Conservation (phyloP, 2,888 invertebrate species). For the Drosophila eohydei region DNA sequence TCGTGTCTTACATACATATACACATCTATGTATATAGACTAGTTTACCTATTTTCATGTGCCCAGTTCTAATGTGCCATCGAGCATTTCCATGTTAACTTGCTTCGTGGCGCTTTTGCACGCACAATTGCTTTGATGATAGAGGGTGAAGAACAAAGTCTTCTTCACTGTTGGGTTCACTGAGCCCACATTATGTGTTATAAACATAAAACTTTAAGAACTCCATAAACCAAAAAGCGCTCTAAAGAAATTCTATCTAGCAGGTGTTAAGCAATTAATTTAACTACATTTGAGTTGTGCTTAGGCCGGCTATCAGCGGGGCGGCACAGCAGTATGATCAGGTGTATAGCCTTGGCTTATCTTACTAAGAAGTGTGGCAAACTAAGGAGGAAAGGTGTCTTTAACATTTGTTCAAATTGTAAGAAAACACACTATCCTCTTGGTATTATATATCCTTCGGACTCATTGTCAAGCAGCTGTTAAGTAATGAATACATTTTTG, state of each 20-base stretch:
- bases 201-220: constrained; percentile 5
- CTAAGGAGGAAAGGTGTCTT: neutral
- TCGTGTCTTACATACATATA: constrained; percentile 54
- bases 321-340: neutral
- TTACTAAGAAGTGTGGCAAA: neutral
- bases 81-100: constrained; percentile 17
- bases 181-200: constrained; percentile 17
- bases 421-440: neutral
- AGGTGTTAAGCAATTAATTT: constrained; percentile 5
- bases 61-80: constrained; percentile 53
- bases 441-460: neutral
- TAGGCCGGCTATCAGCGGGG: neutral
- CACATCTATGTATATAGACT: constrained; percentile 46
- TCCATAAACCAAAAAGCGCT: neutral
- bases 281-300: constrained; percentile 1
- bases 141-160: constrained; percentile 3
- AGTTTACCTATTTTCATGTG: constrained; percentile 63
- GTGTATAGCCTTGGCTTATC: neutral
- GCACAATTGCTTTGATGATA: constrained; percentile 43
- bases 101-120: constrained; percentile 39
- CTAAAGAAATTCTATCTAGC: neutral
- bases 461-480: neutral
- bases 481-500: neutral
- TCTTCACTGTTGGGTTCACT: constrained; percentile 12
- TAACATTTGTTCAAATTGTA: neutral